Conservation (phyloP, 2,797 vertebrate genomes). For the Amniataba percoides region DNA sequence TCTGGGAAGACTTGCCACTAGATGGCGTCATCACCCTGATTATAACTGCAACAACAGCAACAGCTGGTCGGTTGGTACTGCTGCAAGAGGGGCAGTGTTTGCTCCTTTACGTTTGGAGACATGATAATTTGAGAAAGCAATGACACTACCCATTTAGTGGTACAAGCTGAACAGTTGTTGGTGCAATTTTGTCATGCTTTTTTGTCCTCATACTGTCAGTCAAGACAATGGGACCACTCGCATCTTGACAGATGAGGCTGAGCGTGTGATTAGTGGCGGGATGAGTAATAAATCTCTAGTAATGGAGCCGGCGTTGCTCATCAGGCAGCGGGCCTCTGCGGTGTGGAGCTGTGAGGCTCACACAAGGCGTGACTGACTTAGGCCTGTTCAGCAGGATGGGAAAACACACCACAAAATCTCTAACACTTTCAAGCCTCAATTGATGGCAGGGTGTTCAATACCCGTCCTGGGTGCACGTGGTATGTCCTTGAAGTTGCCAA, state of each 20-base stretch:
- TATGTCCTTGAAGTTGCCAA: conserved; percentile 57
- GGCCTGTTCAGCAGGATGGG: conserved; percentile 20
- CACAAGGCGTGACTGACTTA: conserved; percentile 44
- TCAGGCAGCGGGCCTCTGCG: conserved; percentile 35
- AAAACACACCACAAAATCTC: conserved; percentile 49
- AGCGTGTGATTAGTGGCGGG: conserved; percentile 59
- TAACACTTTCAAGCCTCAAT: conserved; percentile 43
- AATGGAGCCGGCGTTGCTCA: conserved; percentile 68
- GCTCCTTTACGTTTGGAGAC: conserved; percentile 26
- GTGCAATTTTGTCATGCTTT: conserved; percentile 43
- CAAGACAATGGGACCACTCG: conserved; percentile 36
- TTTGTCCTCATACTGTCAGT: conserved; percentile 50
- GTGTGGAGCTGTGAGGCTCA: conserved; percentile 33
- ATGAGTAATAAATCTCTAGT: conserved; percentile 56
- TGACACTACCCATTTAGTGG: conserved; percentile 50
- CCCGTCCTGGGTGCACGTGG: conserved; percentile 28
- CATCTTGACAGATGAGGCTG: conserved; percentile 45
- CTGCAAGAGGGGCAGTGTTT: conserved; percentile 38
- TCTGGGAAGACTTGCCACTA: conserved; percentile 61
- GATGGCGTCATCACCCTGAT: conserved; percentile 72
- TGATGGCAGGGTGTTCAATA: conserved; percentile 47
- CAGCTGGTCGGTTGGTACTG: conserved; percentile 54
- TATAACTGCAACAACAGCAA: conserved; percentile 51
- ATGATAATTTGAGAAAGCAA: conserved; percentile 47
- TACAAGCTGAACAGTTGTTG: conserved; percentile 48